Evolutionary conservation across 2,888 invertebrate genomes (phyloP).

Genomic region (Melanchra persicariae): DNA sequence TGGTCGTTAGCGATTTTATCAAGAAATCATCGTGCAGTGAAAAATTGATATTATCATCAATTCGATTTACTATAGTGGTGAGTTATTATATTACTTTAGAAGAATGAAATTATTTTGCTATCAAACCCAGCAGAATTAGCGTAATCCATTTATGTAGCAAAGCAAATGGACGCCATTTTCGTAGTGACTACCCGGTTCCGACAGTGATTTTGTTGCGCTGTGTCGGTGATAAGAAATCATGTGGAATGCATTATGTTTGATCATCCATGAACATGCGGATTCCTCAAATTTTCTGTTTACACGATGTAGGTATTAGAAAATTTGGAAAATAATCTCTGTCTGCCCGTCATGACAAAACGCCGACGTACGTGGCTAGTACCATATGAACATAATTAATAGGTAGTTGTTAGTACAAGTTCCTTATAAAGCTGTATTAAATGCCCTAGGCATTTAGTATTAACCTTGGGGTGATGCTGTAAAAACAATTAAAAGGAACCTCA

Average conservation of each 20-base stretch:
- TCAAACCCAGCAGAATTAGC: neutral
- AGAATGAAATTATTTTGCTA: neutral
- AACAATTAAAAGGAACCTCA: neutral
- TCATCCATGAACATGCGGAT: neutral
- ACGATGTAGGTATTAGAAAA: no score
- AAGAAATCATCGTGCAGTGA: conserved; percentile 2
- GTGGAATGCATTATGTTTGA: neutral
- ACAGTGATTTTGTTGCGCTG: neutral
- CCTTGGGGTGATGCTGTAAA: neutral
- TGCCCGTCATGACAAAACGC: neutral
- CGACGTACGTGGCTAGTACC: neutral
- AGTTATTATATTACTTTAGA: conserved; percentile 4
- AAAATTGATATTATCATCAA: neutral
- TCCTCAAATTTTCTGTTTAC: neutral
- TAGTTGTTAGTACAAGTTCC: no score
- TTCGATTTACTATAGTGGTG: conserved; percentile 10
- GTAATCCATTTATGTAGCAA: neutral
- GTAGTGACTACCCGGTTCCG: conserved; percentile 4
- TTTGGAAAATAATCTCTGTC: neutral
- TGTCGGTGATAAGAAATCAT: no score
- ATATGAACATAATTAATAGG: no score
- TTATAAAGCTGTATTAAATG: neutral
- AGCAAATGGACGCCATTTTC: conserved; percentile 34
- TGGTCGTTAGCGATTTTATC: neutral
- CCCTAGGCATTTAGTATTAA: neutral